Conservation (phyloP, 2,113 vertebrate genomes). For the Colistium nudipinnis region DNA sequence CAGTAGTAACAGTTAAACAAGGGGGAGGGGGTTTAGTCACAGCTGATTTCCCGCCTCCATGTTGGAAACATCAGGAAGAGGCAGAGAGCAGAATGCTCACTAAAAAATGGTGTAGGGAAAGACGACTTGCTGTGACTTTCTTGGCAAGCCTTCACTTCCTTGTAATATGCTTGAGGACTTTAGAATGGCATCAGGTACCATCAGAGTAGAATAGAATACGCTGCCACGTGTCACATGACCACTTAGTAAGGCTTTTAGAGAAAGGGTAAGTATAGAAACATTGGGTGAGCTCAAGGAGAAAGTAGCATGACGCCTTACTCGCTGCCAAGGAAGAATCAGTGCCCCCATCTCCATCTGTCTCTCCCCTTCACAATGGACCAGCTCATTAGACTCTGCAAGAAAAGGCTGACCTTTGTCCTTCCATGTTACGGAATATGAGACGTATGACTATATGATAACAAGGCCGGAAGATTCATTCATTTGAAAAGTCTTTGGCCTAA, state of each 20-base stretch:
- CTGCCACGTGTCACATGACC: slow-evolving; percentile 35
- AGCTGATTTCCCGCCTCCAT: neutral
- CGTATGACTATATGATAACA: neutral
- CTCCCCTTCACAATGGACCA: slow-evolving; percentile 4
- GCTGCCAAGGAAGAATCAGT: slow-evolving; percentile 16
- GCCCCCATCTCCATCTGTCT: neutral
- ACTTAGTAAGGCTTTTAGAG: neutral
- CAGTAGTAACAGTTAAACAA: slow-evolving; percentile 28
- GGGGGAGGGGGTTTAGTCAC: slow-evolving; percentile 19
- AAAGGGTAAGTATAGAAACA: slow-evolving; percentile 50
- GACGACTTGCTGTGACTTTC: neutral
- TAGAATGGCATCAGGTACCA: neutral
- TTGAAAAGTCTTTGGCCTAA: neutral
- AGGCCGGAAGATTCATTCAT: neutral
- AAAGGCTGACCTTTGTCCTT: slow-evolving; percentile 12
- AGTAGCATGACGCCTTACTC: neutral
- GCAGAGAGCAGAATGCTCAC: neutral
- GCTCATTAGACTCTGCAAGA: slow-evolving; percentile 15
- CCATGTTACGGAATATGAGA: neutral
- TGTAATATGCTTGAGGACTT: neutral
- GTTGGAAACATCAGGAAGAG: slow-evolving; percentile 10
- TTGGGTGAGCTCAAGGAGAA: neutral
- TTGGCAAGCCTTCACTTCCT: neutral
- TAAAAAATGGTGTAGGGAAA: neutral
- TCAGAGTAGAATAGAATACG: too few relatives aligned